A percentile compares a stretch with the other conserved stretches of the same genome.
Evolutionary conservation across 2,113 vertebrate species (phyloP).

Genomic region (Otocyon megalotis): DNA sequence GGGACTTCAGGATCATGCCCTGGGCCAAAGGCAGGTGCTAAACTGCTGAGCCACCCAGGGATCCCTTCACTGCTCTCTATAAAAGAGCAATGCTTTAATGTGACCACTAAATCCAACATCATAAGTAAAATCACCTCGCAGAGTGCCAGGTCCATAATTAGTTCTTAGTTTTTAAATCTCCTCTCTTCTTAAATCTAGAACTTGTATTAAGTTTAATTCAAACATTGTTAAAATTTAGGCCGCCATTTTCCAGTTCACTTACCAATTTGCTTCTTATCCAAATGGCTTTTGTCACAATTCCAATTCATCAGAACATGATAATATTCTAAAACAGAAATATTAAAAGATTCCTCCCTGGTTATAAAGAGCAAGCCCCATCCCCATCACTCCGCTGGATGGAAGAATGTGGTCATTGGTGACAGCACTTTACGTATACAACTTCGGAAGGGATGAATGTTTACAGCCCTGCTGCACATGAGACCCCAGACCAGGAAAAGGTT

Average conservation of each 20-base stretch:
- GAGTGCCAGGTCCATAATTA: not conserved
- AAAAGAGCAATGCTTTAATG: not conserved
- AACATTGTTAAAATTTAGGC: constrained; percentile 35
- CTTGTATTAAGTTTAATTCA: constrained; percentile 10
- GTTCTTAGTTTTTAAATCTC: constrained; percentile 5
- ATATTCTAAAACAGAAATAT: not conserved
- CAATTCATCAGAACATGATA: not conserved
- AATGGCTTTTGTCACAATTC: not conserved
- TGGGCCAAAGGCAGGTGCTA: too few relatives aligned
- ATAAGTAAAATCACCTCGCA: not conserved
- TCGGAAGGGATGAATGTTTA: not conserved
- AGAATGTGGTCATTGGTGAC: not conserved
- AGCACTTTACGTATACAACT: not conserved
- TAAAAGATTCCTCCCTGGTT: not conserved
- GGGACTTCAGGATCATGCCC: too few relatives aligned
- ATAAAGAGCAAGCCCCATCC: not conserved
- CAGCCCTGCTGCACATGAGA: not conserved
- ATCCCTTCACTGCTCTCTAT: too few relatives aligned
- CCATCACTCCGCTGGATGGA: not conserved
- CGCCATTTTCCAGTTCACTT: not conserved
- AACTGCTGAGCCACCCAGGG: too few relatives aligned
- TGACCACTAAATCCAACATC: not conserved
- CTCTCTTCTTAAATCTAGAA: not conserved
- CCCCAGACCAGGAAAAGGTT: not conserved
- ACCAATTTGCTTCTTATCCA: not conserved